Percentiles rank a stretch among this genome's conserved stretches.
Conservation (phyloP, 2,888 invertebrate genomes). For the Ormyrus nitidulus region DNA sequence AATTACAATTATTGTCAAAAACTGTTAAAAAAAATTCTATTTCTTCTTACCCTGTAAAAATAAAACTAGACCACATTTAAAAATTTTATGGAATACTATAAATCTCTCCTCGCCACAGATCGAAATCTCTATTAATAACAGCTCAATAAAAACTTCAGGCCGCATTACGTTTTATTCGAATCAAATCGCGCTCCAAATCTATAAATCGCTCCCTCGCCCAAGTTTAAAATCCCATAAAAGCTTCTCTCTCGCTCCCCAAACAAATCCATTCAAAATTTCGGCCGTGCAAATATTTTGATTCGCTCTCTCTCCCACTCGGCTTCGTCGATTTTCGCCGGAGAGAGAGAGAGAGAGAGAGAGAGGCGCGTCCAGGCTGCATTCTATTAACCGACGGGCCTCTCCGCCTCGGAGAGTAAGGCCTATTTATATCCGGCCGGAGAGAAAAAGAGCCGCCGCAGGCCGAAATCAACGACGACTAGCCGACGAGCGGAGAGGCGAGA, state of each 20-base stretch:
- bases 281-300: slow-evolving; percentile 35
- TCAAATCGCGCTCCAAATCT: too few species aligned
- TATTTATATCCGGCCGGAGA: slow-evolving; percentile 27
- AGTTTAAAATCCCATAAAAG: too few species aligned
- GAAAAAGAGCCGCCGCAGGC: slow-evolving; percentile 4
- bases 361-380: slow-evolving; percentile 32
- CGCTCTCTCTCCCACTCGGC: slow-evolving; percentile 9
- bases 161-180: too few species aligned
- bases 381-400: slow-evolving; percentile 35
- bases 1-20: too few species aligned
- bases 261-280: not conserved
- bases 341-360: not conserved
- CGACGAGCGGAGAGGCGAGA: not conserved
- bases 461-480: slow-evolving; percentile 17
- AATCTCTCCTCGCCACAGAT: too few species aligned
- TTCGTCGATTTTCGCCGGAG: too few species aligned
- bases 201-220: too few species aligned
- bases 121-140: too few species aligned
- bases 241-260: not conserved
- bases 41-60: too few species aligned
- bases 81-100: too few species aligned
- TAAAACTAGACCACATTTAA: too few species aligned
- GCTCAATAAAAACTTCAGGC: not conserved
- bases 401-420: slow-evolving; percentile 3
- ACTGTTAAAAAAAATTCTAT: too few species aligned